These are phyloP conservation scores for Ferrisia virgata DNA, from an alignment of 2,888 invertebrate genomes.

Conservation along the genomic window DNA sequence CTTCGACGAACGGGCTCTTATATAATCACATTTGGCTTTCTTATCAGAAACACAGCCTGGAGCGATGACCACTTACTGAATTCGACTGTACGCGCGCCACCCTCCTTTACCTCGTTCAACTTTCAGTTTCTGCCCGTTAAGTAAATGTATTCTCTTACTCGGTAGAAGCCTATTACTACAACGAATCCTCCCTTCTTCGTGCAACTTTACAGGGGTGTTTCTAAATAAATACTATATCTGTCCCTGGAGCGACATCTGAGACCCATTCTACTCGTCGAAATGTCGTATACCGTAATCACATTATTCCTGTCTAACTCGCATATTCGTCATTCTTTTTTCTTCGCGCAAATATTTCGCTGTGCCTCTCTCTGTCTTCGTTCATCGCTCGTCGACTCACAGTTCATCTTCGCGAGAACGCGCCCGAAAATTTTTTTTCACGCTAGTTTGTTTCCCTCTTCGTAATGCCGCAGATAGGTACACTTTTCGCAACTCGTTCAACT, in stretches of 20 bases:
- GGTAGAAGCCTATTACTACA: slow-evolving; percentile 33
- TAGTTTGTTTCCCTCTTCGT: no score
- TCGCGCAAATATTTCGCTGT: not conserved
- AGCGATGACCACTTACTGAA: slow-evolving; percentile 39
- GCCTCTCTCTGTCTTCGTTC: not conserved
- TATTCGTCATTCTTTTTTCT: slow-evolving; percentile 38
- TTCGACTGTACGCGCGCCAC: slow-evolving; percentile 19
- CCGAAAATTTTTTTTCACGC: not conserved
- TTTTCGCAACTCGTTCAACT: no score
- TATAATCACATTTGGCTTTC: slow-evolving; percentile 42
- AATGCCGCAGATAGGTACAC: no score
- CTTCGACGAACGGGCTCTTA: slow-evolving; percentile 15
- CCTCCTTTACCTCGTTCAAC: slow-evolving; percentile 28
- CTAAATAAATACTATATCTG: slow-evolving; percentile 45
- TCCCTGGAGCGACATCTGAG: slow-evolving; percentile 45
- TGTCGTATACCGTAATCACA: slow-evolving; percentile 45
- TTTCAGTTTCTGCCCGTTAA: slow-evolving; percentile 29
- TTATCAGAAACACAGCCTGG: slow-evolving; percentile 35
- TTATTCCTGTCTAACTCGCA: slow-evolving; percentile 42
- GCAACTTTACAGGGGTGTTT: slow-evolving; percentile 42
- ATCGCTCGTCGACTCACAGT: not conserved
- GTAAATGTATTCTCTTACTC: slow-evolving; percentile 27
- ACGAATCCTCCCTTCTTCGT: slow-evolving; percentile 9
- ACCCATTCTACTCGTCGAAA: slow-evolving; percentile 42
- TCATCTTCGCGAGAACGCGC: not conserved